phyloP scores from a whole-genome alignment of 2,797 vertebrate genomes.

The Onychomys leucogaster region DNA sequence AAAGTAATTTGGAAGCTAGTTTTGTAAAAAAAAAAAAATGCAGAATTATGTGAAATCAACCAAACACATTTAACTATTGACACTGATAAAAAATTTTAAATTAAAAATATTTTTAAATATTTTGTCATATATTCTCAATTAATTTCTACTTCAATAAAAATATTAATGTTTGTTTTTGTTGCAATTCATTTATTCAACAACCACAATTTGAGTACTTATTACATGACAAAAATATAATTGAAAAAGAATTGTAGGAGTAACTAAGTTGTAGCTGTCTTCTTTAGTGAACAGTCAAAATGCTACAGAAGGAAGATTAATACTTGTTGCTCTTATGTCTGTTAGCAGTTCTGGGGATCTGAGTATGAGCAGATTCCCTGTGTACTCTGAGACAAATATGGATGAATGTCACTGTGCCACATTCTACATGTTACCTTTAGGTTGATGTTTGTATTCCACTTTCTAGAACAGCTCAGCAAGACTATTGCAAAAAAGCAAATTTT shows the following conservation, averaged over 20 bases:
- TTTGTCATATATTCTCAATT: background rate
- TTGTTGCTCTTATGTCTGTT: background rate
- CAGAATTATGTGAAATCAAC: background rate
- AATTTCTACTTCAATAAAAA: background rate
- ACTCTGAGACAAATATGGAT: background rate
- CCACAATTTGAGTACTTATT: background rate
- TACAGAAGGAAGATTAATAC: background rate
- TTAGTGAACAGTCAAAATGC: background rate
- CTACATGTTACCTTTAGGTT: background rate
- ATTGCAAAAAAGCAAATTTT: background rate
- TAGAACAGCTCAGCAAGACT: background rate
- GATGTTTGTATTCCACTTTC: background rate
- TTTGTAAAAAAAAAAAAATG: conserved; percentile 9
- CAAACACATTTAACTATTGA: background rate
- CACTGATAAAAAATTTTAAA: background rate
- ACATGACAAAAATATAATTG: background rate
- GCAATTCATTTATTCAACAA: background rate
- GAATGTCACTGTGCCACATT: background rate
- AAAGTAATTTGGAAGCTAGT: background rate
- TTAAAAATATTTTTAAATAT: background rate
- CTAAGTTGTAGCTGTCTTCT: background rate
- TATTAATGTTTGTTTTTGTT: background rate
- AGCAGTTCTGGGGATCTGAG: background rate
- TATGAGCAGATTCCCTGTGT: background rate
- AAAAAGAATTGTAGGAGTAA: background rate